Evolutionary conservation across 2,113 vertebrate species (phyloP).

Genomic region (Bostrychus sinensis): DNA sequence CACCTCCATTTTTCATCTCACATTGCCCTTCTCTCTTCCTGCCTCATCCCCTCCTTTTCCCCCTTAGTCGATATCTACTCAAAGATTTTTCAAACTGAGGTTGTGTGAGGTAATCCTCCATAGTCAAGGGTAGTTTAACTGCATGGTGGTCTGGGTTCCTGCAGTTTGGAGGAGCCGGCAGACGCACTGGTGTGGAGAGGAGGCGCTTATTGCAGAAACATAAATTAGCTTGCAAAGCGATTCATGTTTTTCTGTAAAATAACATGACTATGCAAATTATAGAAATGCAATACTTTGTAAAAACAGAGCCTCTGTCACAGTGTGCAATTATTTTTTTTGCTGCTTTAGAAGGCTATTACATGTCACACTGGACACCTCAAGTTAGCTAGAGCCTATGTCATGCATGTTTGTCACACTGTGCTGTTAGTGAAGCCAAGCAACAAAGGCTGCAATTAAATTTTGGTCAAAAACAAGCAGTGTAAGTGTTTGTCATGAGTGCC

Average conservation of each 20-base stretch:
- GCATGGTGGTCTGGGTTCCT: background rate
- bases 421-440: constrained; percentile 6
- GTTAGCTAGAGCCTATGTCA: background rate
- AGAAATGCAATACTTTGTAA: background rate
- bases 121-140: background rate
- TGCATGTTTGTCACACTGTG: background rate
- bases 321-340: background rate
- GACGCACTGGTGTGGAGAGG: background rate
- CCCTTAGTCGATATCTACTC: background rate
- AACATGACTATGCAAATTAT: background rate
- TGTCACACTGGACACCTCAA: background rate
- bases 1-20: constrained; percentile 25
- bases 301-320: background rate
- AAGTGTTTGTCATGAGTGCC: background rate
- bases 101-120: constrained; percentile 6
- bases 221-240: background rate
- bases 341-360: background rate
- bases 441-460: constrained; percentile 2
- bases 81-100: constrained; percentile 3
- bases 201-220: background rate
- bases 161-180: background rate
- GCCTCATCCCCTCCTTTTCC: constrained; percentile 5
- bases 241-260: background rate
- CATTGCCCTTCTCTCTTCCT: constrained; percentile 7
- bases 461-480: constrained; percentile 3